Evolutionary conservation across 2,888 invertebrate genomes (phyloP), one percentile per base, ranked within the genome.

Genomic region (Calameuta pallipes): DNA sequence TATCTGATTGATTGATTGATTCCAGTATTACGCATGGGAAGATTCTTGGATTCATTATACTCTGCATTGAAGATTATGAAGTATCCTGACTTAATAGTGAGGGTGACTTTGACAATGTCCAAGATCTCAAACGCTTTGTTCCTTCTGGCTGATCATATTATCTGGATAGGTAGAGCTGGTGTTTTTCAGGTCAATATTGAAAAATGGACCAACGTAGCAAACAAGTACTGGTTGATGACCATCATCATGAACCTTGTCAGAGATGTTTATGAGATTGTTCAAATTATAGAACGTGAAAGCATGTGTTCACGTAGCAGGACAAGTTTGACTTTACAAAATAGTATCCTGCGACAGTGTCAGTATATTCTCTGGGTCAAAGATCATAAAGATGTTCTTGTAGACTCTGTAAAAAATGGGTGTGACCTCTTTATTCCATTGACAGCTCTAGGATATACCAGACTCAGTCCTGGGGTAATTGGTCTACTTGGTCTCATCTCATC

Each of bases 401-500:
- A 98, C 92, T 95, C 96, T 1, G 88, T 97, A 9, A 98, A 97
- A 91, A 98, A 98, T 92, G 92, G 94, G 12, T 97, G 97, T 92
- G 98, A 98, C 91, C 91, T 98, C 78, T 96, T 97, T 86, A 96
- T 98, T 88, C 98, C 98, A 0, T 92, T 98, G 81, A 95, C 96
- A 79, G 95, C 96, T 11, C 92, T 98, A 83, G 97, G 97, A 1
- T 95, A 96, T 88, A 94, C 95, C 0, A 95, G 95, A 84, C 91
- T 97, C 13, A 96, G 95, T 80, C 96, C 97, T 0, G 95, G 96
- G 80, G 93, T 94, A 34, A 93, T 97, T 78, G 98, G 98, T 1
- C 85, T 95, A 11, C 91, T 97, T 31, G 98, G 98, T 6, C 94
- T 96, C 0, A 89, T 97, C 76, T 98, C 98, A 4, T 98, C 98